A percentile compares a stretch with the other conserved stretches of the same genome.
Conservation (phyloP, 2,797 vertebrate genomes). For the Acanthopagrus latus region DNA sequence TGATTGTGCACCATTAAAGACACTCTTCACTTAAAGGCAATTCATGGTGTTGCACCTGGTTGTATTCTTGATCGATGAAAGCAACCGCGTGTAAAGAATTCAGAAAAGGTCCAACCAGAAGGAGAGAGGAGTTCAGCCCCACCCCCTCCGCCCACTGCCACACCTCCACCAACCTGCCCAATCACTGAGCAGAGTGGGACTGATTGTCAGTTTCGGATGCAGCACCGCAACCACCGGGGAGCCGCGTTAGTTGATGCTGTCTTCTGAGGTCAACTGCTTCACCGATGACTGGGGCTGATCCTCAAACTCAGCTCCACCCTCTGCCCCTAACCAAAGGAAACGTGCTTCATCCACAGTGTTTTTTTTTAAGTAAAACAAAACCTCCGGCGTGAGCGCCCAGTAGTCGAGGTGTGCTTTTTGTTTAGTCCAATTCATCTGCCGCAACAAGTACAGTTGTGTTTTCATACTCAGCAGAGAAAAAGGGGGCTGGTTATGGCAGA, state of each 20-base stretch:
- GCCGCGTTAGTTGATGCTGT: neutral
- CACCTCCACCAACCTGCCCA: too few relatives aligned
- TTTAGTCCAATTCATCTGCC: neutral
- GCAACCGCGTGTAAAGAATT: too few relatives aligned
- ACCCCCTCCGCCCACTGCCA: too few relatives aligned
- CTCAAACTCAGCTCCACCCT: neutral
- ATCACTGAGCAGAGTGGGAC: too few relatives aligned
- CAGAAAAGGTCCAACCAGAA: too few relatives aligned
- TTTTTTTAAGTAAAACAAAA: neutral
- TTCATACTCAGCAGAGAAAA: slow-evolving; percentile 15
- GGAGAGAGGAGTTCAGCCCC: too few relatives aligned
- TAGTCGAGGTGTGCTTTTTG: neutral
- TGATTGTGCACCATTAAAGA: too few relatives aligned
- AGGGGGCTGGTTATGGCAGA: neutral
- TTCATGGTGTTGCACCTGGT: too few relatives aligned
- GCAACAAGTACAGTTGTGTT: neutral
- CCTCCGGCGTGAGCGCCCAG: neutral
- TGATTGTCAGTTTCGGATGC: neutral
- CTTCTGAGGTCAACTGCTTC: neutral
- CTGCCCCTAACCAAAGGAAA: neutral
- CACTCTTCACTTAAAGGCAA: too few relatives aligned
- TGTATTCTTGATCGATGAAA: too few relatives aligned
- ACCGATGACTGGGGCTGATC: neutral
- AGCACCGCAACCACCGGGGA: neutral
- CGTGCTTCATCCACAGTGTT: neutral